A percentile compares a stretch with the other conserved stretches of the same genome.
Evolutionary conservation across 2,113 vertebrate species (phyloP).

Genomic region (Oxyruncus cristatus): DNA sequence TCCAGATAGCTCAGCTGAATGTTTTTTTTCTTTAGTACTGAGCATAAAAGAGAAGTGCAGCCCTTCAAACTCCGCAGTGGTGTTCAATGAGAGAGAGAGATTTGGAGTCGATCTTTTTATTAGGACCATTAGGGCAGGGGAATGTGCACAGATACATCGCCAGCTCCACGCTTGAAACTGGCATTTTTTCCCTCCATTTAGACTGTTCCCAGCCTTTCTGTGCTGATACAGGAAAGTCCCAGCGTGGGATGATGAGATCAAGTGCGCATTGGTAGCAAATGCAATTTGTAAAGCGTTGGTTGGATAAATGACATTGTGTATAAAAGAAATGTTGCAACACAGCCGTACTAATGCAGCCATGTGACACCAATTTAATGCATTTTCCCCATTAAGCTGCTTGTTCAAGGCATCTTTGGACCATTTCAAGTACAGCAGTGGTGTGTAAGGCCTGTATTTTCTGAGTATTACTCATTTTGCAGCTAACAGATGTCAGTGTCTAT

Average conservation of each 20-base stretch:
- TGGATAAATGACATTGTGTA: conserved; percentile 39
- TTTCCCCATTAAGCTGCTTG: conserved; percentile 66
- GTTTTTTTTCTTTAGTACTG: background rate
- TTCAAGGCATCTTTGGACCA: conserved; percentile 51
- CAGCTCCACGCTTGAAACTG: background rate
- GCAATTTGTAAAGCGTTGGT: conserved; percentile 39
- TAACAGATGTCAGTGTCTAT: conserved; percentile 60
- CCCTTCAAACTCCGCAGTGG: background rate
- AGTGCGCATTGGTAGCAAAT: conserved; percentile 11
- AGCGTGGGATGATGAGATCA: conserved; percentile 60
- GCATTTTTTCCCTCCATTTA: background rate
- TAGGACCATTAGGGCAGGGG: conserved; percentile 7
- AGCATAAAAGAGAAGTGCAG: conserved; percentile 30
- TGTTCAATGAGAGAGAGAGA: conserved; percentile 2
- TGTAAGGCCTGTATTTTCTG: conserved; percentile 56
- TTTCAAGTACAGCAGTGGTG: conserved; percentile 41
- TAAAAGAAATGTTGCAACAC: conserved; percentile 53
- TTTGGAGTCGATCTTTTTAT: conserved; percentile 17
- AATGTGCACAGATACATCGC: background rate
- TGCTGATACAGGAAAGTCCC: conserved; percentile 9
- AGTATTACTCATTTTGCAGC: conserved; percentile 57
- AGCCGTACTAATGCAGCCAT: conserved; percentile 42
- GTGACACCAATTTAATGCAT: conserved; percentile 66
- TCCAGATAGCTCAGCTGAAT: conserved; percentile 20
- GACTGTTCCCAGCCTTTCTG: background rate